Conservation (phyloP, 2,113 vertebrate species). For the Nannospalax galili region DNA sequence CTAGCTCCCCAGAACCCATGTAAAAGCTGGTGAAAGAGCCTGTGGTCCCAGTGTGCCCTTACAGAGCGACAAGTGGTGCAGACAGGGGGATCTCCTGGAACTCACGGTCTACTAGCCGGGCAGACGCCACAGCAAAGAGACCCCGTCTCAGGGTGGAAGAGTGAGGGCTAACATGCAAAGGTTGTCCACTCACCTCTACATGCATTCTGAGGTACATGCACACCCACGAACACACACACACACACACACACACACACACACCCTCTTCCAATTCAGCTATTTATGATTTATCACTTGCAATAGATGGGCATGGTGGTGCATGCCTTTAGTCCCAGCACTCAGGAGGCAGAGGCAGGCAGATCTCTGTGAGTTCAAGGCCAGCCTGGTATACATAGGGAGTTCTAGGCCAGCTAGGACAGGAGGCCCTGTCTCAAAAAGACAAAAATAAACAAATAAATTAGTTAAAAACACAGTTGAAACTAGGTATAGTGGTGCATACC, state of each 20-base stretch:
- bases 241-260: not conserved
- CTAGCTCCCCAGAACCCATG: not conserved
- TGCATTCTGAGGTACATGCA: not conserved
- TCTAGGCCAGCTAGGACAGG: too few species aligned
- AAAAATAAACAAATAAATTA: not conserved
- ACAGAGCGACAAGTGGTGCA: too few species aligned
- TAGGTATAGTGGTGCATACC: not conserved
- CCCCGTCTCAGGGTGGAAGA: not conserved
- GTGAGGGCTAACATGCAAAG: not conserved
- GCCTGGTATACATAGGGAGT: too few species aligned
- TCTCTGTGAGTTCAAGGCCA: too few species aligned
- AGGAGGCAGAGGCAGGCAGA: too few species aligned
- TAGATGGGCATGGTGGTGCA: not conserved
- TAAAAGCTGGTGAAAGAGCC: too few species aligned
- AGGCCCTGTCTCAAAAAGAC: too few species aligned
- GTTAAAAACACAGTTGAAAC: not conserved
- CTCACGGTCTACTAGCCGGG: not conserved
- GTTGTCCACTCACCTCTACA: not conserved
- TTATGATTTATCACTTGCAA: not conserved
- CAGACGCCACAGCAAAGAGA: not conserved
- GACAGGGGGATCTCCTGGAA: too few species aligned
- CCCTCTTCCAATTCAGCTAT: not conserved
- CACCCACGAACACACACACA: not conserved
- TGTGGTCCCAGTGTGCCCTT: not conserved
- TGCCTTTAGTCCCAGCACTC: too few species aligned